phyloP scores from a whole-genome alignment of 1,140 invertebrate genomes.

The Drosophila hydei region DNA sequence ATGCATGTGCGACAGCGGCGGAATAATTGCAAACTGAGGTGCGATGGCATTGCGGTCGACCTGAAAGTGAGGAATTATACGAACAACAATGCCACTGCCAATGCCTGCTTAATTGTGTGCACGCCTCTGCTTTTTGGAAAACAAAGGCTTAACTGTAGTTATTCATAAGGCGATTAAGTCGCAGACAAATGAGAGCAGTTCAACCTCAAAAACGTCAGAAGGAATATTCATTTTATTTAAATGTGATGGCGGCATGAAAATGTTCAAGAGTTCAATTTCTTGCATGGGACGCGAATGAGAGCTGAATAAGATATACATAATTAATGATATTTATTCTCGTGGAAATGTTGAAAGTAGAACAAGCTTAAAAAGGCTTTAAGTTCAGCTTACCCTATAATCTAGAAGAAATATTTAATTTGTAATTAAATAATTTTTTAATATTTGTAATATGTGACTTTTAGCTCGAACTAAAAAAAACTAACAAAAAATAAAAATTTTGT shows the following conservation, averaged over 20 bases:
- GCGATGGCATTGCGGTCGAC: slow-evolving; percentile 25
- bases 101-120: background rate
- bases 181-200: background rate
- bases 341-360: too few species aligned
- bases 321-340: too few species aligned
- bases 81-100: background rate
- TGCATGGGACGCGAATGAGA: too few species aligned
- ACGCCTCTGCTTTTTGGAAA: background rate
- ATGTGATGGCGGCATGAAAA: background rate
- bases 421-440: too few species aligned
- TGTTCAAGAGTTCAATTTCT: too few species aligned
- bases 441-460: too few species aligned
- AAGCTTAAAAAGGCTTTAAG: too few species aligned
- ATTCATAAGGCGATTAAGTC: slow-evolving; percentile 12
- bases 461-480: too few species aligned
- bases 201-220: background rate
- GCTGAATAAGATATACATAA: too few species aligned
- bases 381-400: too few species aligned
- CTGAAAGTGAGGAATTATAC: background rate
- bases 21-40: slow-evolving; percentile 63
- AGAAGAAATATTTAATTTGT: too few species aligned
- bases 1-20: slow-evolving; percentile 19
- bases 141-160: slow-evolving; percentile 5
- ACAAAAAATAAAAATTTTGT: too few species aligned
- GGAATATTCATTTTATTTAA: background rate